phyloP scores from a whole-genome alignment of 2,888 invertebrate genomes.

The Lasioglossum leucozonium region DNA sequence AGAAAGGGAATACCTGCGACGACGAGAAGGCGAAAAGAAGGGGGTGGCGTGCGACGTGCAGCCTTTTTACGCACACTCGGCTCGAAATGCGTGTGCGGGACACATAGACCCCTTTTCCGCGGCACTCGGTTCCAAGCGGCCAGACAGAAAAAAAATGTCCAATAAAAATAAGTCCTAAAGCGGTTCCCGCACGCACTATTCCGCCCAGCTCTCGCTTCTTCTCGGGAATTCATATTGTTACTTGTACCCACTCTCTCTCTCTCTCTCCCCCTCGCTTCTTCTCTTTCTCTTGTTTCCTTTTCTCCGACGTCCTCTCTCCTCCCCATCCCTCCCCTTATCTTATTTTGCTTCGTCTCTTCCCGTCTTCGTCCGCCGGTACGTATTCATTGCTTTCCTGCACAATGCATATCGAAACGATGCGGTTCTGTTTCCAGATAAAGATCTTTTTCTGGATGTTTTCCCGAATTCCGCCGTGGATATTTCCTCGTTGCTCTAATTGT shows the following conservation, averaged over 20 bases:
- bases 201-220: constrained; percentile 43
- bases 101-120: constrained; percentile 66
- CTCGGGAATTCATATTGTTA: constrained; percentile 46
- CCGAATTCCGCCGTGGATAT: not conserved
- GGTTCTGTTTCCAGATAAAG: not conserved
- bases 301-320: not conserved
- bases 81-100: constrained; percentile 29
- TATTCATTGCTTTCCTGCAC: not conserved
- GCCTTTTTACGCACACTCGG: constrained; percentile 52
- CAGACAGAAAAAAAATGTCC: constrained; percentile 74
- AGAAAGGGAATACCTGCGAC: constrained; percentile 57
- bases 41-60: constrained; percentile 42
- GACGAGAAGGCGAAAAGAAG: constrained; percentile 41
- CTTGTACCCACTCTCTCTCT: constrained; percentile 12
- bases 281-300: not conserved
- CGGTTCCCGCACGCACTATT: constrained; percentile 70
- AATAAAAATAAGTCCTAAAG: constrained; percentile 78
- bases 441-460: not conserved
- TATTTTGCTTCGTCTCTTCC: constrained; percentile 9
- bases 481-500: not conserved
- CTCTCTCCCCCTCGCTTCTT: not conserved
- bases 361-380: constrained; percentile 6
- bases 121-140: constrained; percentile 60
- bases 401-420: constrained; percentile 21
- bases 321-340: not conserved